These are phyloP conservation scores for Drosophila pruinosa DNA, from an alignment of 1,140 invertebrate species.

Conservation along the genomic window DNA sequence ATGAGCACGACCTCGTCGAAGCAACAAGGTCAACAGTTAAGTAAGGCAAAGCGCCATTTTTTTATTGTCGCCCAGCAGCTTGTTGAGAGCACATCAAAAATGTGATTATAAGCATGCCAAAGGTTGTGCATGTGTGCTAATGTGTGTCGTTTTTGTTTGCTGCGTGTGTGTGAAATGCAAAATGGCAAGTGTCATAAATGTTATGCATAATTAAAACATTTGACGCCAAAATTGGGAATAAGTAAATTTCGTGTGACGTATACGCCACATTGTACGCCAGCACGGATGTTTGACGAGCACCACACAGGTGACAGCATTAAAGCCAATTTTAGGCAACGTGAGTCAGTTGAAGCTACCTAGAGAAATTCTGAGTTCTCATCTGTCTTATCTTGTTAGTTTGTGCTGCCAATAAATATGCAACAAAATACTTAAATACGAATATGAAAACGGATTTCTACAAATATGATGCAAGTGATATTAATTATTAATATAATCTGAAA, in stretches of 20 bases:
- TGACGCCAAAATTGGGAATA: conserved; percentile 59
- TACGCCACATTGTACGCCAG: background rate
- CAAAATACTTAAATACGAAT: background rate
- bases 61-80: conserved; percentile 25
- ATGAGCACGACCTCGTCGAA: conserved; percentile 45
- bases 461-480: background rate
- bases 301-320: background rate
- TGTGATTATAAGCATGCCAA: conserved; percentile 58
- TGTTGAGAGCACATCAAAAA: conserved; percentile 64
- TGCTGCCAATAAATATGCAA: conserved; percentile 14
- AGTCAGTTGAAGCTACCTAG: background rate
- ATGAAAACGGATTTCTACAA: background rate
- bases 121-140: conserved; percentile 12
- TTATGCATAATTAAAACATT: conserved; percentile 70
- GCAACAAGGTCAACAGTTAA: conserved; percentile 59
- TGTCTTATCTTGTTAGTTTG: background rate
- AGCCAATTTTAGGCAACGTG: background rate
- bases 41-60: conserved; percentile 19
- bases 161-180: conserved; percentile 34
- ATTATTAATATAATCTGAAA: background rate
- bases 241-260: conserved; percentile 44
- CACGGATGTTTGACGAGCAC: background rate
- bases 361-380: background rate
- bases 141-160: conserved; percentile 15
- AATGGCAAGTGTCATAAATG: conserved; percentile 60